A percentile compares a stretch with the other conserved stretches of the same genome.
phyloP scores from a whole-genome alignment of 1,140 invertebrate species.

The Pentalonia nigronervosa region DNA sequence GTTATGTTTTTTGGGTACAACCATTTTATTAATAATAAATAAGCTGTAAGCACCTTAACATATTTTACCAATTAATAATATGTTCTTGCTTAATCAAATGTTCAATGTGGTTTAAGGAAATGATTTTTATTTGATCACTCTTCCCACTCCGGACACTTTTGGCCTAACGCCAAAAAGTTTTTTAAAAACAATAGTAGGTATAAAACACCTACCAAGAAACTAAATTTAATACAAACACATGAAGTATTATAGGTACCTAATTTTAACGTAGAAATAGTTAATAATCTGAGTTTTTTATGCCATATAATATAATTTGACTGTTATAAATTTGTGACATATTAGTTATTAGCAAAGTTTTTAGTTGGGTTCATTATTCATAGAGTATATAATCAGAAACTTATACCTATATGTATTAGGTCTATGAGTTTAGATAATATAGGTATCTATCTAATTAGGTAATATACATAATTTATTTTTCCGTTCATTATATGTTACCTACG shows the following conservation, averaged over 20 bases:
- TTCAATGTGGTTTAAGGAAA: neutral
- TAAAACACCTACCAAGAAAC: neutral
- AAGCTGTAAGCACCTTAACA: neutral
- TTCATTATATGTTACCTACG: too few relatives aligned
- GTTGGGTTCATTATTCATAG: neutral
- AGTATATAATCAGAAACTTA: neutral
- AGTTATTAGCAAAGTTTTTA: too few relatives aligned
- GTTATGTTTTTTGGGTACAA: neutral
- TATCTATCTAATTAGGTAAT: neutral
- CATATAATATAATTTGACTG: neutral
- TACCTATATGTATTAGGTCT: neutral
- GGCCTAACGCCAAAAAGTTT: neutral
- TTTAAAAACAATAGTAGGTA: neutral
- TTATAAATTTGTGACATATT: neutral
- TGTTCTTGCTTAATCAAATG: neutral
- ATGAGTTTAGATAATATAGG: too few relatives aligned
- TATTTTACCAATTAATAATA: neutral
- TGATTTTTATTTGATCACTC: neutral
- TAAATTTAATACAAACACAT: neutral
- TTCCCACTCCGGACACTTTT: neutral
- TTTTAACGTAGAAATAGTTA: neutral
- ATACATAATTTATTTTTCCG: neutral
- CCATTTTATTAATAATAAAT: neutral
- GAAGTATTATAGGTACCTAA: neutral
- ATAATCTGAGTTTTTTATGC: neutral